Percentiles rank a stretch among this genome's conserved stretches.
These are phyloP conservation scores for Synanthedon vespiformis DNA, from an alignment of 2,888 invertebrate species.

Conservation along the genomic window DNA sequence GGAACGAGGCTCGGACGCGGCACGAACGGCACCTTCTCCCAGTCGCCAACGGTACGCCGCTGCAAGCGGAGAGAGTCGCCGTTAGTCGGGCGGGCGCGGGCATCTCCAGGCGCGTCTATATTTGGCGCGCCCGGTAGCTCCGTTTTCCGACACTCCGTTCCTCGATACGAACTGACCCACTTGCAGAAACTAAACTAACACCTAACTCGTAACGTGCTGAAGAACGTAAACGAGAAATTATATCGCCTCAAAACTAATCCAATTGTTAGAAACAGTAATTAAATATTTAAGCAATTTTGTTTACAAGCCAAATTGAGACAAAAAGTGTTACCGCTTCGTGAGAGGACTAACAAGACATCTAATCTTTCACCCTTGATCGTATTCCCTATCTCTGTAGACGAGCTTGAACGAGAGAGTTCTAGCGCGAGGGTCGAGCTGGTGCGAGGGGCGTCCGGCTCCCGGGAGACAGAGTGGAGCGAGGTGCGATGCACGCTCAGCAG, in stretches of 20 bases:
- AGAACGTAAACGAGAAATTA: constrained; percentile 9
- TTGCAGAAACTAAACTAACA: constrained; percentile 32
- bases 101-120: constrained; percentile 69
- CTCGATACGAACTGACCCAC: constrained; percentile 55
- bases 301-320: constrained; percentile 40
- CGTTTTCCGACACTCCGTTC: constrained; percentile 47
- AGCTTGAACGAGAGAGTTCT: constrained; percentile 15
- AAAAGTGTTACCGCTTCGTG: constrained; percentile 11
- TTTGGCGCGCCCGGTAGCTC: constrained; percentile 68
- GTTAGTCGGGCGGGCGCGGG: constrained; percentile 60
- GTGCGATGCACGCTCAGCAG: constrained; percentile 28
- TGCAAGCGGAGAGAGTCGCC: constrained; percentile 73
- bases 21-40: constrained; percentile 90
- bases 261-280: constrained; percentile 6
- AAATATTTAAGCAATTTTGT: constrained; percentile 39
- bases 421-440: constrained; percentile 51
- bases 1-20: constrained; percentile 87
- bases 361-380: constrained; percentile 5
- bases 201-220: constrained; percentile 3
- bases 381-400: constrained; percentile 8
- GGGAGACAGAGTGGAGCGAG: constrained; percentile 43
- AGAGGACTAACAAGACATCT: constrained; percentile 7
- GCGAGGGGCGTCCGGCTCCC: constrained; percentile 65
- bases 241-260: constrained; percentile 18
- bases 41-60: constrained; percentile 82